Percentiles rank a stretch among this genome's conserved stretches.
Evolutionary conservation across 2,888 invertebrate species (phyloP).

Genomic region (Elegia similella): DNA sequence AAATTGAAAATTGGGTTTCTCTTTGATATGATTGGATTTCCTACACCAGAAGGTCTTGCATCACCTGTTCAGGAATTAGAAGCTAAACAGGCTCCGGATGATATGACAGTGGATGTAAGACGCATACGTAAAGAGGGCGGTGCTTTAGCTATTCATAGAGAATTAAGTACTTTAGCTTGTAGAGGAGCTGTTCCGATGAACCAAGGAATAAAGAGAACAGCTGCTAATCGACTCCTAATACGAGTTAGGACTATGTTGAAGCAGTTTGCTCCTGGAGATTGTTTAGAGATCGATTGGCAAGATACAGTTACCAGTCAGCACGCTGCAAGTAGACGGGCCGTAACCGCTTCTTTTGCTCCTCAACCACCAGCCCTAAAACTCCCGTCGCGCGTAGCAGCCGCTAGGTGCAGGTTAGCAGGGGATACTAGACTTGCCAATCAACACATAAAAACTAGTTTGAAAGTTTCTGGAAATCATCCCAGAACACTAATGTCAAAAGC

Average conservation of each 20-base stretch:
- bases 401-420: conserved; percentile 55
- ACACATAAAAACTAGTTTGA: conserved; percentile 46
- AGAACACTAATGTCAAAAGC: conserved; percentile 53
- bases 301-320: conserved; percentile 67
- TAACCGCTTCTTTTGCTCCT: conserved; percentile 67
- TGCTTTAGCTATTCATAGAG: conserved; percentile 68
- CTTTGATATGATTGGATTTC: conserved; percentile 53
- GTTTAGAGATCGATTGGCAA: conserved; percentile 58
- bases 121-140: conserved; percentile 61
- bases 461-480: conserved; percentile 44
- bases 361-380: conserved; percentile 48
- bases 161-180: conserved; percentile 57
- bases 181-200: conserved; percentile 58
- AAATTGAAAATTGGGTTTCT: conserved; percentile 50
- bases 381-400: conserved; percentile 44
- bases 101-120: conserved; percentile 49
- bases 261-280: conserved; percentile 58
- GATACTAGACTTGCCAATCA: conserved; percentile 51
- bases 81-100: conserved; percentile 42
- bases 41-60: conserved; percentile 38
- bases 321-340: conserved; percentile 61
- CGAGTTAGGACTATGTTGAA: conserved; percentile 62
- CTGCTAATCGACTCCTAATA: conserved; percentile 64
- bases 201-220: conserved; percentile 67
- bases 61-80: conserved; percentile 45